A percentile compares a stretch with the other conserved stretches of the same genome.
These are phyloP conservation scores for Ashinkailepas kermadecensis DNA, from an alignment of 2,888 invertebrate species.

Conservation along the genomic window DNA sequence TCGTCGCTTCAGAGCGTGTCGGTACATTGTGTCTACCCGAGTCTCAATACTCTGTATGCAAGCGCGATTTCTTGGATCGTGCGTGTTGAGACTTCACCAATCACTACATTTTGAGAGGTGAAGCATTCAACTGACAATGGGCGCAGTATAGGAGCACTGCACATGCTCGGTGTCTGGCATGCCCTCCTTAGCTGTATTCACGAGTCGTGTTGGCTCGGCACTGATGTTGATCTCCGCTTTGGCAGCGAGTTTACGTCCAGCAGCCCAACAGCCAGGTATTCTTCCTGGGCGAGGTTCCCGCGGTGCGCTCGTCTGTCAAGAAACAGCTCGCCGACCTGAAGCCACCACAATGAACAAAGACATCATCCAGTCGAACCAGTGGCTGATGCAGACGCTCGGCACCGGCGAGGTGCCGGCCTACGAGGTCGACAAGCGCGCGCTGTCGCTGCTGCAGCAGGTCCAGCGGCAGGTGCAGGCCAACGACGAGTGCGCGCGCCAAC, in stretches of 20 bases:
- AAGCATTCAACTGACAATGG: too few relatives aligned
- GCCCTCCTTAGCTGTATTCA: too few relatives aligned
- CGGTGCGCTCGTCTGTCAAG: neutral
- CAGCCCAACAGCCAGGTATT: conserved; percentile 12
- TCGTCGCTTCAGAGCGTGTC: too few relatives aligned
- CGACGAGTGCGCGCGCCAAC: neutral
- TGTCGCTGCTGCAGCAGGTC: neutral
- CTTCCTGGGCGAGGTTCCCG: neutral
- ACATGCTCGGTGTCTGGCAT: too few relatives aligned
- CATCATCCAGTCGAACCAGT: neutral
- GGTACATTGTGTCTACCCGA: too few relatives aligned
- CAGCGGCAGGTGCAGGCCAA: neutral
- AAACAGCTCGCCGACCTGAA: neutral
- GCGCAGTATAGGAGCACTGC: too few relatives aligned
- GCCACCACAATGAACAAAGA: neutral
- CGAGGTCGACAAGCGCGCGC: conserved; percentile 2
- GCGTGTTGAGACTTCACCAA: too few relatives aligned
- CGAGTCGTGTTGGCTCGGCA: too few relatives aligned
- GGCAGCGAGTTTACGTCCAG: conserved; percentile 4
- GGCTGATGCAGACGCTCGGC: conserved; percentile 9
- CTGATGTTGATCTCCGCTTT: too few relatives aligned
- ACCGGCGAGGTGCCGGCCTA: neutral
- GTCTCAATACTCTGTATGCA: too few relatives aligned
- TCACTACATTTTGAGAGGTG: too few relatives aligned
- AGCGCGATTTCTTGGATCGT: too few relatives aligned